phyloP scores from a whole-genome alignment of 2,113 vertebrate species.

The Mustelus asterias region DNA sequence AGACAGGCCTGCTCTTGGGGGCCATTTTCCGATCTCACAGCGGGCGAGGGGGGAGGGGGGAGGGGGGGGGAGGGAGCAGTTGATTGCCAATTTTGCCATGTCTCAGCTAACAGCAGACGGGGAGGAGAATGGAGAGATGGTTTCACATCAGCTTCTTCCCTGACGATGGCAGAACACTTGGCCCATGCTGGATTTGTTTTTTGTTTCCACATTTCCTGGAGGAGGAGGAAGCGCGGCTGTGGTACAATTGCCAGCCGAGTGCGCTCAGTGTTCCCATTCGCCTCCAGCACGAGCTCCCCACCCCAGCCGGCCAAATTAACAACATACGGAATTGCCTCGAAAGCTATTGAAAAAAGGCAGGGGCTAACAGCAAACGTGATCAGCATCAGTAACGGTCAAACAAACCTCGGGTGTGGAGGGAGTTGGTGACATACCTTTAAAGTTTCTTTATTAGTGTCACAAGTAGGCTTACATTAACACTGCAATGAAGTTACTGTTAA shows the following conservation, averaged over 20 bases:
- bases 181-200: no score
- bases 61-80: no score
- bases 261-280: no score
- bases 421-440: background rate
- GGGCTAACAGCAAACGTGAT: background rate
- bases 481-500: no score
- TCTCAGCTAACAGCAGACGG: no score
- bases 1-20: background rate
- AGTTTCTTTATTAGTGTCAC: background rate
- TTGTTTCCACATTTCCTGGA: background rate
- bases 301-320: no score
- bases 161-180: background rate
- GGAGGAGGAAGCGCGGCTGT: background rate
- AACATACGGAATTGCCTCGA: no score
- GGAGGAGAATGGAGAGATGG: background rate
- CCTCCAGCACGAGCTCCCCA: no score
- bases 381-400: background rate
- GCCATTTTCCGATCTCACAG: background rate
- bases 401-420: background rate
- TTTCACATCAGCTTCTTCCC: background rate
- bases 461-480: background rate
- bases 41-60: no score
- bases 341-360: no score
- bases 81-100: no score
- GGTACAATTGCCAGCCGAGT: background rate